These are phyloP conservation scores for Lophotis ruficrista DNA, from an alignment of 2,113 vertebrate species.

Conservation along the genomic window DNA sequence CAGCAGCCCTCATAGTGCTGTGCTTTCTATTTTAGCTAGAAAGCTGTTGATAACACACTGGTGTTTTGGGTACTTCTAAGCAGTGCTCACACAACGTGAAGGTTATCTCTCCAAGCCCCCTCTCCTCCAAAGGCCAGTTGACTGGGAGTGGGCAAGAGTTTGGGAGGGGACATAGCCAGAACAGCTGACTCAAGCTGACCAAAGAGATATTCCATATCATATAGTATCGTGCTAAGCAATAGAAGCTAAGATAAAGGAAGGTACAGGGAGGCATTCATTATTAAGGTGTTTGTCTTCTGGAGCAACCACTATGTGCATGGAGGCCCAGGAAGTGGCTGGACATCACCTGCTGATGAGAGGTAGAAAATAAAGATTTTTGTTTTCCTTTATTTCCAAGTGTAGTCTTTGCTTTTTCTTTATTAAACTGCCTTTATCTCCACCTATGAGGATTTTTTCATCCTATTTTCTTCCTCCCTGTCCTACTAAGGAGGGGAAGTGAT, in stretches of 20 bases:
- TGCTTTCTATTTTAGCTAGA: background rate
- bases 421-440: background rate
- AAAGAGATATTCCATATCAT: background rate
- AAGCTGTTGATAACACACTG: background rate
- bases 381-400: background rate
- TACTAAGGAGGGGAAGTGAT: background rate
- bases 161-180: too few relatives aligned
- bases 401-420: background rate
- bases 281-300: background rate
- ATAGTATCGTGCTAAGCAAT: background rate
- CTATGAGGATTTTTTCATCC: rapidly evolving
- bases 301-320: rapidly evolving
- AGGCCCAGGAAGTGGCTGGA: background rate
- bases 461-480: background rate
- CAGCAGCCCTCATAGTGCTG: background rate
- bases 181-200: background rate
- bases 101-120: background rate
- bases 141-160: too few relatives aligned
- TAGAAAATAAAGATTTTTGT: background rate
- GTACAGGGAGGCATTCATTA: background rate
- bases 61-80: background rate
- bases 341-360: background rate
- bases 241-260: background rate
- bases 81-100: background rate
- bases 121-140: background rate